Percentiles rank a stretch among this genome's conserved stretches.
These are phyloP conservation scores for Tringa solitaria DNA, from an alignment of 2,113 vertebrate species.

Conservation along the genomic window DNA sequence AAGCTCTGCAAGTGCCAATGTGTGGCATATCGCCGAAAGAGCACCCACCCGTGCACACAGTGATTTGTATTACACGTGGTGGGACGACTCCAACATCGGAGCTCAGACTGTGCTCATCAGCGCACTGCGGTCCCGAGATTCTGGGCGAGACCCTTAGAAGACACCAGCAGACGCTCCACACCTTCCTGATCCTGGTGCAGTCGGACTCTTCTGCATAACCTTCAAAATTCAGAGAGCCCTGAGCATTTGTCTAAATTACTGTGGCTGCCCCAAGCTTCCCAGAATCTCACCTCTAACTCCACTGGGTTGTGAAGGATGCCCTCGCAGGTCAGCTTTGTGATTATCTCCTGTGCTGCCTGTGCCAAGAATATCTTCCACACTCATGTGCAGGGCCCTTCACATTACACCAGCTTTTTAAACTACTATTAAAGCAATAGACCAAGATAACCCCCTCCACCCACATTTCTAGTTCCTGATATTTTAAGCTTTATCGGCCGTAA, in stretches of 20 bases:
- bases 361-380: background rate
- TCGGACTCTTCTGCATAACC: background rate
- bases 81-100: background rate
- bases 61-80: background rate
- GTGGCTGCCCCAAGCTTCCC: background rate
- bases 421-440: background rate
- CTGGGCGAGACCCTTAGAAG: background rate
- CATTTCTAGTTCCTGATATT: background rate
- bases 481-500: background rate
- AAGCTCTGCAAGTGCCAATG: background rate
- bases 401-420: background rate
- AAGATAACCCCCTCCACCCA: background rate
- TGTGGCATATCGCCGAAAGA: background rate
- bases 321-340: background rate
- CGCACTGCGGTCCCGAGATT: fast-evolving
- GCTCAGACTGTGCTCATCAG: background rate
- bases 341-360: background rate
- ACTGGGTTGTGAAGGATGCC: constrained; percentile 12
- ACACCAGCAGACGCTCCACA: background rate
- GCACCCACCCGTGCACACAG: background rate
- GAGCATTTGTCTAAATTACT: background rate
- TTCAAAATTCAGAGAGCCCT: background rate
- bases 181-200: background rate
- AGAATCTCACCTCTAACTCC: background rate
- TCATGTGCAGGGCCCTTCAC: background rate